Conservation (phyloP, 2,888 invertebrate genomes). For the Phaonia tiefii region DNA sequence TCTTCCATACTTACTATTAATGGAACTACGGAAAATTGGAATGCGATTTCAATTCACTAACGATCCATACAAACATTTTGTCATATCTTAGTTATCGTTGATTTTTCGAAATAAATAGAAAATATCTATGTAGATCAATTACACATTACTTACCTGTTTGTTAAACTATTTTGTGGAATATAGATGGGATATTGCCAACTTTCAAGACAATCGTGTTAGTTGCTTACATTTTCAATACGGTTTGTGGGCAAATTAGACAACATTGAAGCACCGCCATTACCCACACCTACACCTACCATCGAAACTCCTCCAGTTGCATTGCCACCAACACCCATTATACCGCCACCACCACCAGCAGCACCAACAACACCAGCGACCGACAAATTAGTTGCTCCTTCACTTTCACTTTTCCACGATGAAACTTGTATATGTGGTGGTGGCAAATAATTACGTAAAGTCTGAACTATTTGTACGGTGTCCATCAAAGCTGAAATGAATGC, state of each 20-base stretch:
- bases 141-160: constrained; percentile 55
- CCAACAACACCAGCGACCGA: constrained; percentile 49
- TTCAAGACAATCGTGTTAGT: constrained; percentile 49
- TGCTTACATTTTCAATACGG: constrained; percentile 70
- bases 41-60: constrained; percentile 42
- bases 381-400: constrained; percentile 76
- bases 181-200: neutral
- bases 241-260: constrained; percentile 61
- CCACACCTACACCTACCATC: constrained; percentile 41
- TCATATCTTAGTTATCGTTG: neutral
- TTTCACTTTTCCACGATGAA: constrained; percentile 93
- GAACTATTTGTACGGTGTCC: constrained; percentile 93
- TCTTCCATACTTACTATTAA: constrained; percentile 19
- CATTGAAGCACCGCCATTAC: constrained; percentile 54
- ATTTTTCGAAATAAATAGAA: constrained; percentile 23
- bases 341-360: neutral
- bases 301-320: constrained; percentile 2
- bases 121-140: neutral
- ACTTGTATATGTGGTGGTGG: constrained; percentile 94
- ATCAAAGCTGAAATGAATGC: constrained; percentile 84
- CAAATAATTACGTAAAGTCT: constrained; percentile 90
- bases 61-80: too few species aligned
- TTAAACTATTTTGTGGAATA: neutral
- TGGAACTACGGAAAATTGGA: constrained; percentile 46
- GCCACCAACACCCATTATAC: constrained; percentile 36